Percentiles rank a stretch among this genome's conserved stretches.
Conservation (phyloP, 2,113 vertebrate genomes). For the Takifugu bimaculatus region DNA sequence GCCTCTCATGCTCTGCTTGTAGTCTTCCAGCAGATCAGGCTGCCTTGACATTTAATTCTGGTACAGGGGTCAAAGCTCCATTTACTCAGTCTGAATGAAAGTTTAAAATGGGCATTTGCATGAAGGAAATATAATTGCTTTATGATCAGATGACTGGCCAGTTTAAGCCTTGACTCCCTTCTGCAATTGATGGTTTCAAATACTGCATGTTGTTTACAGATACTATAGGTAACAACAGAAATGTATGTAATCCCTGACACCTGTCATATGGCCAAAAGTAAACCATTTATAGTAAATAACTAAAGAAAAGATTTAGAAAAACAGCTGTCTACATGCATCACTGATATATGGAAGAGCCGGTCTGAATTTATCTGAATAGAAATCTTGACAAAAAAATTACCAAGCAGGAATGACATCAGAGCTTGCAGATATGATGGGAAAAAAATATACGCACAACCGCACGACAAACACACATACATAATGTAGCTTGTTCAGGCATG, state of each 20-base stretch:
- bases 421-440: neutral
- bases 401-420: conserved; percentile 3
- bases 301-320: neutral
- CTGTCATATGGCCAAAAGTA: neutral
- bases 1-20: neutral
- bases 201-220: neutral
- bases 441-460: conserved; percentile 1
- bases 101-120: neutral
- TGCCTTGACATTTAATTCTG: conserved; percentile 20
- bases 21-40: conserved; percentile 17
- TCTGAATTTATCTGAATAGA: neutral
- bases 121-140: neutral
- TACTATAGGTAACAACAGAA: neutral
- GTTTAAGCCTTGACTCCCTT: neutral
- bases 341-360: neutral
- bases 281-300: neutral
- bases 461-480: conserved; percentile 4
- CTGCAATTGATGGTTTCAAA: no score
- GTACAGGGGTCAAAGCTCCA: conserved; percentile 8
- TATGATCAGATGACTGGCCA: conserved; percentile 10
- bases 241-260: neutral
- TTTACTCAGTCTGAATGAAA: neutral
- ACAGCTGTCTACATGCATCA: neutral
- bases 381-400: neutral
- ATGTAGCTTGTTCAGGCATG: conserved; percentile 8